Percentiles rank a stretch among this genome's conserved stretches.
Conservation (phyloP, 2,797 vertebrate genomes). For the Zenarchopterus dispar region DNA sequence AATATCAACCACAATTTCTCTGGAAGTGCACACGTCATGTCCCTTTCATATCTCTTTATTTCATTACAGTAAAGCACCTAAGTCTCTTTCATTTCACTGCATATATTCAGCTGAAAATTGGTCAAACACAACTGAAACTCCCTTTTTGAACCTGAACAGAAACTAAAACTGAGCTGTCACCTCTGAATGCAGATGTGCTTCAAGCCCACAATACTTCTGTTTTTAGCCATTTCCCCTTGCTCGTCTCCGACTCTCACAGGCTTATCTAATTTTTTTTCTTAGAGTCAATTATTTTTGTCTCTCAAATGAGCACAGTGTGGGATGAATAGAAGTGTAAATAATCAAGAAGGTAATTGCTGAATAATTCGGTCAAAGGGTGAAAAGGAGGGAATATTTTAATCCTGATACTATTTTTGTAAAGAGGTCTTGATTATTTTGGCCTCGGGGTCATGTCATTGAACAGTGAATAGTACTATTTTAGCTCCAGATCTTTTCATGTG, state of each 20-base stretch:
- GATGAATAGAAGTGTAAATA: not conserved
- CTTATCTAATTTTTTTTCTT: not conserved
- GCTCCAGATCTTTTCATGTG: conserved; percentile 6
- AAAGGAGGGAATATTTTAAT: conserved; percentile 14
- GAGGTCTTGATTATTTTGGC: conserved; percentile 38
- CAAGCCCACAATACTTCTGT: not conserved
- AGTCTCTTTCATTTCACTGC: not conserved
- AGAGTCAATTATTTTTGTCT: conserved; percentile 3
- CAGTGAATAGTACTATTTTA: conserved; percentile 26
- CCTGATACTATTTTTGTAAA: conserved; percentile 18
- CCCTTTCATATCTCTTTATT: not conserved
- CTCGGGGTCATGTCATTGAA: conserved; percentile 29
- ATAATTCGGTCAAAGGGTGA: conserved; percentile 6
- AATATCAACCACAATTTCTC: not conserved
- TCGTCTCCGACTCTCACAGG: not conserved
- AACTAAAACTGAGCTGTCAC: not conserved
- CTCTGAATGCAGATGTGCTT: not conserved
- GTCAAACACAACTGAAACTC: not conserved
- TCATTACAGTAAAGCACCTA: not conserved
- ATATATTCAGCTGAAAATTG: not conserved
- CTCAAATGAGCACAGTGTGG: not conserved
- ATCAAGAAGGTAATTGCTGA: conserved; percentile 5
- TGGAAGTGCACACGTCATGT: not conserved
- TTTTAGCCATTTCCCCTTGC: not conserved
- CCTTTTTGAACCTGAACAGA: not conserved